Evolutionary conservation across 2,113 vertebrate genomes (phyloP).

Genomic region (Ceyx melanurus): DNA sequence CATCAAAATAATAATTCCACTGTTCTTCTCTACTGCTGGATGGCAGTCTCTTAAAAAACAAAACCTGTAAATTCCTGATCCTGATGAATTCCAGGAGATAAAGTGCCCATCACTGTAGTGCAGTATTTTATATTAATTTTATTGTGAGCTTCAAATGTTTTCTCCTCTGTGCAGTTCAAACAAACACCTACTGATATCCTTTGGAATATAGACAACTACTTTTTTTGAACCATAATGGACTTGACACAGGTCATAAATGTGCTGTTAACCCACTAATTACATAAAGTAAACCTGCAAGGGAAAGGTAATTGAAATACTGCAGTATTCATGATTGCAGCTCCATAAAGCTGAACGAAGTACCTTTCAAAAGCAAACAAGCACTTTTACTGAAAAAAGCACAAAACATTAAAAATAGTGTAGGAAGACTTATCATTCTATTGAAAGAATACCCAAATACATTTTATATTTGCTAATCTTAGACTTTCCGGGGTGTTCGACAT

Average conservation of each 20-base stretch:
- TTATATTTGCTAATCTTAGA: not conserved
- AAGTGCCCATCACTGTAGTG: not conserved
- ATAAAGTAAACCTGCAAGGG: accelerated
- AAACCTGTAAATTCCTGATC: not conserved
- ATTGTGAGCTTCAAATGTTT: not conserved
- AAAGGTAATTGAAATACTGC: not conserved
- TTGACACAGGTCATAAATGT: not conserved
- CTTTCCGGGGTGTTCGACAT: not conserved
- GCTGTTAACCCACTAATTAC: not conserved
- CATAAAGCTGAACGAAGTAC: not conserved
- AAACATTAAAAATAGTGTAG: not conserved
- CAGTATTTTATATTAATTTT: not conserved
- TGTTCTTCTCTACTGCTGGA: not conserved
- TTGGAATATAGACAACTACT: not conserved
- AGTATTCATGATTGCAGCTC: not conserved
- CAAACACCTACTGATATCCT: not conserved
- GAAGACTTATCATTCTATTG: accelerated
- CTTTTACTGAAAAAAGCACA: not conserved
- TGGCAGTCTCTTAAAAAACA: not conserved
- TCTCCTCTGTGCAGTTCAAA: not conserved
- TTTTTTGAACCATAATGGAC: not conserved
- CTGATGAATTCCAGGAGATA: not conserved
- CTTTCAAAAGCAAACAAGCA: not conserved
- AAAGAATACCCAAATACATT: not conserved
- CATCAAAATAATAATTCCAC: not conserved